phyloP scores from a whole-genome alignment of 2,888 invertebrate genomes.

The Orthonychiurus folsomi region DNA sequence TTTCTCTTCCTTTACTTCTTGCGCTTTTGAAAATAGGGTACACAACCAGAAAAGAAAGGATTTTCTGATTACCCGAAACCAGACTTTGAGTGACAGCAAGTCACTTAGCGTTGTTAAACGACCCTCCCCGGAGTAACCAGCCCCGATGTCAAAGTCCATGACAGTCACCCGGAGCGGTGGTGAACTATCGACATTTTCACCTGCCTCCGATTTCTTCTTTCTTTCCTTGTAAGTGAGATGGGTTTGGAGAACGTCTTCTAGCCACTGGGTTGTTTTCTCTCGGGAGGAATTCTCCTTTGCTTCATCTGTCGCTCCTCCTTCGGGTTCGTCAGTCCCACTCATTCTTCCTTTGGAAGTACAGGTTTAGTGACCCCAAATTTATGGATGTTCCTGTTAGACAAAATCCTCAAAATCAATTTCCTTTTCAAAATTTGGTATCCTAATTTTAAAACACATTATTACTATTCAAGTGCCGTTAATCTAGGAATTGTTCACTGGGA shows the following conservation, averaged over 20 bases:
- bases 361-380: no score
- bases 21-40: neutral
- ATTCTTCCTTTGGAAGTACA: no score
- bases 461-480: no score
- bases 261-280: slow-evolving; percentile 39
- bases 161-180: slow-evolving; percentile 11
- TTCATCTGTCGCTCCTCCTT: neutral
- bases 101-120: slow-evolving; percentile 38
- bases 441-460: neutral
- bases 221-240: slow-evolving; percentile 33
- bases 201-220: slow-evolving; percentile 15
- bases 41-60: no score
- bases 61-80: slow-evolving; percentile 26
- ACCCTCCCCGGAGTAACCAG: slow-evolving; percentile 34
- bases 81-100: slow-evolving; percentile 36
- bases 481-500: no score
- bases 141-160: slow-evolving; percentile 33
- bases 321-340: no score
- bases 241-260: slow-evolving; percentile 36
- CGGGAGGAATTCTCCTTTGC: slow-evolving; percentile 22
- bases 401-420: neutral
- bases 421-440: neutral
- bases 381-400: no score
- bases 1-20: no score
- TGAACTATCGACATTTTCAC: slow-evolving; percentile 12